These are phyloP conservation scores for Paelopatides confundens DNA, from an alignment of 53 echinoderm and acorn worm genomes.

Conservation along the genomic window DNA sequence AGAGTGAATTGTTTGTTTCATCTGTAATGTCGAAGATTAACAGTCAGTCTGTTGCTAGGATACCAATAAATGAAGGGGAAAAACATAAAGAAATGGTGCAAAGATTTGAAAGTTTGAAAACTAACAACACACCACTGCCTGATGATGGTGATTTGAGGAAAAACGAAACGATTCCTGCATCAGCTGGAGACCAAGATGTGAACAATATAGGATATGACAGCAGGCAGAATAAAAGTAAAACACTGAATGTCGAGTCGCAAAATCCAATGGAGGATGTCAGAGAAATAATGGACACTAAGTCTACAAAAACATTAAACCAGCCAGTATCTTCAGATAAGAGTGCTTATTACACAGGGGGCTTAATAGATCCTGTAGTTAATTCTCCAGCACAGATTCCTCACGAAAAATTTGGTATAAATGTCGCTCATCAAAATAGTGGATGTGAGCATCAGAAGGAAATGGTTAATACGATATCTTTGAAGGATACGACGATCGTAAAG, in stretches of 20 bases:
- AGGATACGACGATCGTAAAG: conserved; percentile 17
- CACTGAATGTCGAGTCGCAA: background rate
- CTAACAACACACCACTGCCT: background rate
- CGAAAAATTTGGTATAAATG: background rate
- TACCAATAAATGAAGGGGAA: background rate
- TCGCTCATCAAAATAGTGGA: background rate
- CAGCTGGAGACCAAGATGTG: background rate
- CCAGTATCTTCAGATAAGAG: background rate
- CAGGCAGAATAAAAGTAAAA: background rate
- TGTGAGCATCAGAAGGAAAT: background rate
- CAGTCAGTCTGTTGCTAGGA: background rate
- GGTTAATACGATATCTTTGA: background rate
- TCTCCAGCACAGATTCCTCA: background rate
- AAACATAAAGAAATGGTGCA: background rate
- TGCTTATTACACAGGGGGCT: conserved; percentile 4
- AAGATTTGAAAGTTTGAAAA: background rate
- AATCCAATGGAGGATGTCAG: background rate
- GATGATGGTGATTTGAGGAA: background rate
- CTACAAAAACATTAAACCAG: background rate
- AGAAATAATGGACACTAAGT: background rate
- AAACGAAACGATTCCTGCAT: background rate
- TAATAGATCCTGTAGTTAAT: background rate
- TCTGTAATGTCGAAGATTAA: background rate
- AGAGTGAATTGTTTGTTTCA: background rate
- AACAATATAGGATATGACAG: background rate